These are phyloP conservation scores for Carollia perspicillata DNA, from an alignment of 2,113 vertebrate species.

Conservation along the genomic window DNA sequence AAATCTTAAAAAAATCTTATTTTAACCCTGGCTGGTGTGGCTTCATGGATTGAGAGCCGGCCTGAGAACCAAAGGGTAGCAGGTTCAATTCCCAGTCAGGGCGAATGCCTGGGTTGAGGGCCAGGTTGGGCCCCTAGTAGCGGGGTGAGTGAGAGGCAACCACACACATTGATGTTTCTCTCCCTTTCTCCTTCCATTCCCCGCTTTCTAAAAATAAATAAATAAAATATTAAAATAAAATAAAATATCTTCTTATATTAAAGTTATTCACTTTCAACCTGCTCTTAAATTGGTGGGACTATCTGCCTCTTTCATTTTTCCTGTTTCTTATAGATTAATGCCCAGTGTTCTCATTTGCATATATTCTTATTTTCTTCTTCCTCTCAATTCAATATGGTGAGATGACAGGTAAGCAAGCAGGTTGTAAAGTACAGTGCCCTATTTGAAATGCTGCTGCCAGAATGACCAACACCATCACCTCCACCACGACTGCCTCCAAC, in stretches of 20 bases:
- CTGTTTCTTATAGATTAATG: not conserved
- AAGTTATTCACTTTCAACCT: not conserved
- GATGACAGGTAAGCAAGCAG: not conserved
- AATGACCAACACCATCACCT: not conserved
- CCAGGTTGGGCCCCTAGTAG: too few relatives aligned
- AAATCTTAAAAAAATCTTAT: not conserved
- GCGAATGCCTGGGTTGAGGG: too few relatives aligned
- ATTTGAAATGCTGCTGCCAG: not conserved
- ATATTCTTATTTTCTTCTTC: not conserved
- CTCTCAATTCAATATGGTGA: not conserved
- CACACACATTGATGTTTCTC: too few relatives aligned
- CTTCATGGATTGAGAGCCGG: too few relatives aligned
- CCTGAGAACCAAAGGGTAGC: too few relatives aligned
- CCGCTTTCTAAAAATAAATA: too few relatives aligned
- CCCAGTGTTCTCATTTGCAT: not conserved
- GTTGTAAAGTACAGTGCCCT: not conserved
- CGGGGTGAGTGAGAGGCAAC: too few relatives aligned
- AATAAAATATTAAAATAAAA: not conserved
- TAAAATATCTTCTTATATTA: not conserved
- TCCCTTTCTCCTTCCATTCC: too few relatives aligned
- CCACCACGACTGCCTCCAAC: too few relatives aligned
- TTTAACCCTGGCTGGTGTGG: not conserved
- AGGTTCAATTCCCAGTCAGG: too few relatives aligned
- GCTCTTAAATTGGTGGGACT: not conserved
- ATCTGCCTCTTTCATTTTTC: not conserved